These are phyloP conservation scores for Dicentrarchus labrax DNA, from an alignment of 2,113 vertebrate genomes.

Conservation along the genomic window DNA sequence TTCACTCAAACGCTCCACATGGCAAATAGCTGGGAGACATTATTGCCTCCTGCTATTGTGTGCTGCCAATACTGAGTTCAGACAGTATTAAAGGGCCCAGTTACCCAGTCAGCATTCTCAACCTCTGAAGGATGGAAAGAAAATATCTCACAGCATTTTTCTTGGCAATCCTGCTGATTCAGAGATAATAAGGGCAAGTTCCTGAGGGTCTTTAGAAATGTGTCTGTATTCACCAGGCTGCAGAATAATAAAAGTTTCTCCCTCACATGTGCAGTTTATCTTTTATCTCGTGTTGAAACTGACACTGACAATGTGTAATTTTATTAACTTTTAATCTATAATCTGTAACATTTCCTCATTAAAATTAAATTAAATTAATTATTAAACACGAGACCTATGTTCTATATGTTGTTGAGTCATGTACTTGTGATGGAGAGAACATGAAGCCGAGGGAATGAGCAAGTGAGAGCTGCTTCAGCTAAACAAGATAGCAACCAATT, in stretches of 20 bases:
- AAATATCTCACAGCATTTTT: slow-evolving; percentile 39
- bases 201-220: slow-evolving; percentile 3
- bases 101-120: slow-evolving; percentile 42
- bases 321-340: too few species aligned
- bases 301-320: too few species aligned
- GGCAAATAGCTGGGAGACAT: slow-evolving; percentile 29
- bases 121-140: slow-evolving; percentile 20
- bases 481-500: too few species aligned
- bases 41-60: not conserved
- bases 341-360: too few species aligned
- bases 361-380: too few species aligned
- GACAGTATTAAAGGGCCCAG: slow-evolving; percentile 1
- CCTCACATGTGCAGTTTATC: not conserved
- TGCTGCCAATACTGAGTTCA: slow-evolving; percentile 34
- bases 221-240: not conserved
- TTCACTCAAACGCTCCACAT: slow-evolving; percentile 8
- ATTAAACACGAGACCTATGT: too few species aligned
- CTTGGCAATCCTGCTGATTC: slow-evolving; percentile 50
- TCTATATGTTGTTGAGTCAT: too few species aligned
- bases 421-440: too few species aligned
- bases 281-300: not conserved
- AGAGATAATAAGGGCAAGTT: slow-evolving; percentile 26
- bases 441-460: too few species aligned
- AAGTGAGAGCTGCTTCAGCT: too few species aligned
- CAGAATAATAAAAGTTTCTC: not conserved